Percentiles rank a stretch among this genome's conserved stretches.
phyloP scores from a whole-genome alignment of 1,140 invertebrate genomes.

The Drosophila pallidifrons region DNA sequence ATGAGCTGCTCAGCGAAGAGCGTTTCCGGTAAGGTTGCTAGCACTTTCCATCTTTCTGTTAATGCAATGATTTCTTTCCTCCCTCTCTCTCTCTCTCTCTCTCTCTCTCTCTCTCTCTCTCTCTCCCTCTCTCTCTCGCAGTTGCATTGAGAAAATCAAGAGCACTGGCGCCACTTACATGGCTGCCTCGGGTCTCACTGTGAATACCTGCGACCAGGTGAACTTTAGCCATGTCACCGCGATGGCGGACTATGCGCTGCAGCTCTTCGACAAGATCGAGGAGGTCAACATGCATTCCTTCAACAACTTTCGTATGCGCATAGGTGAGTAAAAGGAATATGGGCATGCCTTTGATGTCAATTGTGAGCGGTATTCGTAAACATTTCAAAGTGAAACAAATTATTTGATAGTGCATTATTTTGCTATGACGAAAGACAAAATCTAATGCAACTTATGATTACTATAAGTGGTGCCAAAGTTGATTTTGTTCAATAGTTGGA shows the following conservation, averaged over 20 bases:
- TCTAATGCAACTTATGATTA: too few relatives aligned
- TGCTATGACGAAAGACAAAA: too few relatives aligned
- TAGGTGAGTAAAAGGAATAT: constrained; percentile 92
- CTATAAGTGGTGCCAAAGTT: too few relatives aligned
- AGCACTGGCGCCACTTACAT: constrained; percentile 98
- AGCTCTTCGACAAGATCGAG: constrained; percentile 93
- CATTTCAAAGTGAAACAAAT: too few relatives aligned
- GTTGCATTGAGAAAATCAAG: constrained; percentile 98
- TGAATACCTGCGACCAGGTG: constrained; percentile 91
- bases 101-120: neutral
- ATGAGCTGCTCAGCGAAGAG: constrained; percentile 94
- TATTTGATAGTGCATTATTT: too few relatives aligned
- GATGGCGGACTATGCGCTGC: constrained; percentile 96
- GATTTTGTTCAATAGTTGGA: too few relatives aligned
- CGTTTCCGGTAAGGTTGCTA: constrained; percentile 88
- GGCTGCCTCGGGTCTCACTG: constrained; percentile 96
- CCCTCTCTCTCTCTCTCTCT: neutral
- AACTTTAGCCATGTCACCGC: constrained; percentile 93
- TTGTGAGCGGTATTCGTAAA: too few relatives aligned
- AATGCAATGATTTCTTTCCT: neutral
- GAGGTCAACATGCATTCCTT: constrained; percentile 98
- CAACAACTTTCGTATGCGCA: constrained; percentile 97
- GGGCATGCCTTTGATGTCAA: too few relatives aligned
- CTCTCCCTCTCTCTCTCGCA: constrained; percentile 31
- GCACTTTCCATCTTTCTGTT: neutral